These are phyloP conservation scores for Eupristina koningsbergeri DNA, from an alignment of 1,140 invertebrate genomes.

Conservation along the genomic window DNA sequence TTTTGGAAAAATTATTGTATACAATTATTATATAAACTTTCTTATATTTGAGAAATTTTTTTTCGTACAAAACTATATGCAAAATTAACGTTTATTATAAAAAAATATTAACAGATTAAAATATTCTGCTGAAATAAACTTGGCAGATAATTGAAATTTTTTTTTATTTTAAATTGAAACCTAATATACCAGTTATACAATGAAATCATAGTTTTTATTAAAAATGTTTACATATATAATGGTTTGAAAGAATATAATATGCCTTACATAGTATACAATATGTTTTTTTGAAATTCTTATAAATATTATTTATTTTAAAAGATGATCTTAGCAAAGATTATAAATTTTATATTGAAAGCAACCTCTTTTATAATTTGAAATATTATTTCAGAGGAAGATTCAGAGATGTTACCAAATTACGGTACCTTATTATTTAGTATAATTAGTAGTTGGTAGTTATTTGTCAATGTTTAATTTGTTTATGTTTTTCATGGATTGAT, in stretches of 20 bases:
- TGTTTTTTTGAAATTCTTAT: neutral
- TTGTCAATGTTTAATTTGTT: constrained; percentile 42
- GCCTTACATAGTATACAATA: constrained; percentile 13
- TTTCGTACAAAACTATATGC: no score
- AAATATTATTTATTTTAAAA: neutral
- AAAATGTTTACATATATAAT: no score
- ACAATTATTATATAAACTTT: no score
- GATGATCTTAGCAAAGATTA: neutral
- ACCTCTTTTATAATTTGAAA: constrained; percentile 64
- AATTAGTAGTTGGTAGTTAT: constrained; percentile 50
- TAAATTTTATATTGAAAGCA: neutral
- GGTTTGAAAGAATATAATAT: no score
- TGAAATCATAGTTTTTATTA: no score
- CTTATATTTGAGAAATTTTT: no score
- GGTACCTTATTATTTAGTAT: constrained; percentile 66
- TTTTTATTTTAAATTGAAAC: neutral
- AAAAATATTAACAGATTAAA: neutral
- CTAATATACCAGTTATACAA: neutral
- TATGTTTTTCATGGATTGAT: constrained; percentile 34
- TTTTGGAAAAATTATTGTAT: neutral
- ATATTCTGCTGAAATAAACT: neutral
- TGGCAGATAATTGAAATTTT: no score
- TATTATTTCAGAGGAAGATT: constrained; percentile 74
- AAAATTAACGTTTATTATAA: neutral
- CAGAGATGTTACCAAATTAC: constrained; percentile 73